Conservation (phyloP, 2,888 invertebrate genomes). For the Dicranocentrus wangi region DNA sequence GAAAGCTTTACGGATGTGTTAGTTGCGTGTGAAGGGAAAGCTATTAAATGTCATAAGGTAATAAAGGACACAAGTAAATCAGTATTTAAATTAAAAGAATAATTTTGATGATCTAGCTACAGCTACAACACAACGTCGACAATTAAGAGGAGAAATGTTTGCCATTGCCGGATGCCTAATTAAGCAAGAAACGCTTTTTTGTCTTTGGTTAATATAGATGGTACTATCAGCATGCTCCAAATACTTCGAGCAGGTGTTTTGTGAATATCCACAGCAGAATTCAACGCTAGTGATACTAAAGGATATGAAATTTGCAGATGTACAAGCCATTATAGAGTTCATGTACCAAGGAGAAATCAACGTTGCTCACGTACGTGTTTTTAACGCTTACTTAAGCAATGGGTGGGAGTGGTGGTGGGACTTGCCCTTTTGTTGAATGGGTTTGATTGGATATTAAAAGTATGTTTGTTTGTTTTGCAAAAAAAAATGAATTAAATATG, state of each 20-base stretch:
- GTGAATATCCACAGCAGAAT: conserved; percentile 86
- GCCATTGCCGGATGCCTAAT: no score
- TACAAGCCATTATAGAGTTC: conserved; percentile 91
- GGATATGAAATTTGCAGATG: conserved; percentile 92
- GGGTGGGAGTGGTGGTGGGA: no score
- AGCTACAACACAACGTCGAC: no score
- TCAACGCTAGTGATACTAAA: conserved; percentile 87
- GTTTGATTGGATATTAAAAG: neutral
- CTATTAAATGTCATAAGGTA: conserved; percentile 84
- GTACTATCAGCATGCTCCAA: conserved; percentile 94
- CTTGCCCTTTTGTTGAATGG: neutral
- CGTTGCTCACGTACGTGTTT: conserved; percentile 93
- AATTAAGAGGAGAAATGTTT: no score
- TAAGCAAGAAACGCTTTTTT: conserved; percentile 12
- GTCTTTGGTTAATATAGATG: conserved; percentile 78
- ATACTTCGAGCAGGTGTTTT: conserved; percentile 89
- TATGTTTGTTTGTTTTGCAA: no score
- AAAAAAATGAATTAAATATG: neutral
- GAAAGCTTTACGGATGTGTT: conserved; percentile 94
- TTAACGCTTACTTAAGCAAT: no score
- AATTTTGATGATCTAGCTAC: no score
- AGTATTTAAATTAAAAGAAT: conserved; percentile 12
- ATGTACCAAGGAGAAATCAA: conserved; percentile 98
- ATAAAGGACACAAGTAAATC: neutral
- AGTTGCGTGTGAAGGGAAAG: conserved; percentile 88